phyloP scores from a whole-genome alignment of 2,113 vertebrate genomes.

The Pogona vitticeps region DNA sequence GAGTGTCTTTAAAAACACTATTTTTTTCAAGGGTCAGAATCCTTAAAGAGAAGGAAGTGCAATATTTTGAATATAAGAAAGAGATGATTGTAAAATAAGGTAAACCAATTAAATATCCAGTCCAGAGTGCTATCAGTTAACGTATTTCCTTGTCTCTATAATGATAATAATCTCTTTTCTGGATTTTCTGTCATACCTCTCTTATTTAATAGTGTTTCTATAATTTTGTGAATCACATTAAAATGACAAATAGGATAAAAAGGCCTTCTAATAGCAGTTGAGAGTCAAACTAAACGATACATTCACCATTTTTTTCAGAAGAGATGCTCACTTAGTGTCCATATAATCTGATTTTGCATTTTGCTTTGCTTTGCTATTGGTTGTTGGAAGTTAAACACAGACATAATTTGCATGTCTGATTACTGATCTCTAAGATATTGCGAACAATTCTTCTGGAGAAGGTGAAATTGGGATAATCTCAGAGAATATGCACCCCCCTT shows the following conservation, averaged over 20 bases:
- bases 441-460: no score
- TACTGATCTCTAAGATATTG: no score
- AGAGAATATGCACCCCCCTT: no score
- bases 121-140: constrained; percentile 34
- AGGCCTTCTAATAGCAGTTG: constrained; percentile 25
- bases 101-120: constrained; percentile 46
- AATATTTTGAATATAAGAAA: constrained; percentile 26
- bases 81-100: constrained; percentile 53
- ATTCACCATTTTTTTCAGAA: no score
- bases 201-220: neutral
- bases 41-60: constrained; percentile 38
- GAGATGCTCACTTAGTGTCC: no score
- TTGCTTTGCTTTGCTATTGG: no score
- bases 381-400: no score
- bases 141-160: constrained; percentile 39
- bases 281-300: no score
- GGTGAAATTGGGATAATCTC: no score
- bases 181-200: neutral
- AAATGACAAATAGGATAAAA: neutral
- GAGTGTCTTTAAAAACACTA: constrained; percentile 50
- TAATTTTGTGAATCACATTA: constrained; percentile 13
- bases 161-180: constrained; percentile 12
- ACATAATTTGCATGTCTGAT: no score
- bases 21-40: neutral
- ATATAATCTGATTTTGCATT: no score